phyloP scores from a whole-genome alignment of 2,888 invertebrate genomes.

The Bombylius major region DNA sequence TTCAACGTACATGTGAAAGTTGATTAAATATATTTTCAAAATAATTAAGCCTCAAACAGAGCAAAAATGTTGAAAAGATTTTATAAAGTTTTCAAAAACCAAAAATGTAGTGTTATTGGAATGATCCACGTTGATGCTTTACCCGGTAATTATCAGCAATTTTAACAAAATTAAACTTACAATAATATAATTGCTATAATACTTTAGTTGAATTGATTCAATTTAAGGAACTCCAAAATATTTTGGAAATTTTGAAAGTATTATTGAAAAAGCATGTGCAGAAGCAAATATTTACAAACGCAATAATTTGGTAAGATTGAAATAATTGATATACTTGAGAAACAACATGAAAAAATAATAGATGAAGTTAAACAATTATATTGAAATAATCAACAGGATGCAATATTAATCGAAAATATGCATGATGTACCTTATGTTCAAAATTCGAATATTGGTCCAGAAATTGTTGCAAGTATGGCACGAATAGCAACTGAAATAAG shows the following conservation, averaged over 20 bases:
- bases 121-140: slow-evolving; percentile 59
- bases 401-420: slow-evolving; percentile 65
- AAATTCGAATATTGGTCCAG: slow-evolving; percentile 46
- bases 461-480: slow-evolving; percentile 56
- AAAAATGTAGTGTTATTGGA: slow-evolving; percentile 46
- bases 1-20: too few relatives aligned
- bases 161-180: neutral
- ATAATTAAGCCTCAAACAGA: too few relatives aligned
- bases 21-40: too few relatives aligned
- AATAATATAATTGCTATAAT: neutral
- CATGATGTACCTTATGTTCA: slow-evolving; percentile 61
- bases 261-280: slow-evolving; percentile 43
- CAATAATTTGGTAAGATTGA: slow-evolving; percentile 38
- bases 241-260: slow-evolving; percentile 39
- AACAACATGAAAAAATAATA: neutral
- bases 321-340: neutral
- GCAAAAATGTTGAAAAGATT: slow-evolving; percentile 32
- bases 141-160: slow-evolving; percentile 43
- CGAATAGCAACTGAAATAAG: slow-evolving; percentile 48
- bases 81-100: slow-evolving; percentile 33
- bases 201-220: neutral
- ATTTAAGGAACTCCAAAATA: slow-evolving; percentile 46
- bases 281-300: slow-evolving; percentile 51
- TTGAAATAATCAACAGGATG: slow-evolving; percentile 41
- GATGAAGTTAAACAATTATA: neutral